phyloP scores from a whole-genome alignment of 2,888 invertebrate genomes.

The Lasioglossum vierecki region DNA sequence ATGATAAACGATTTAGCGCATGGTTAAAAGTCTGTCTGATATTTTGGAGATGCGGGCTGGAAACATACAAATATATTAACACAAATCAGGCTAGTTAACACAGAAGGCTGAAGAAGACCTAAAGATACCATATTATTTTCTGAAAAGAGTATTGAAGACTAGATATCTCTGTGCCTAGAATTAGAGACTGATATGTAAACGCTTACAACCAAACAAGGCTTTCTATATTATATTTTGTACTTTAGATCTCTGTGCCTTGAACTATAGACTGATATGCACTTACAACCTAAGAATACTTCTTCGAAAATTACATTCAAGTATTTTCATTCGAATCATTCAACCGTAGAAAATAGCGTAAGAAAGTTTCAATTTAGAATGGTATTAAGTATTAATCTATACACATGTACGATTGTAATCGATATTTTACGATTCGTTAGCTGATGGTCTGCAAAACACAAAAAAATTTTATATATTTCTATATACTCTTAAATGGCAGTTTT shows the following conservation, averaged over 20 bases:
- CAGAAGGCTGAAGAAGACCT: not conserved
- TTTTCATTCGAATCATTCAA: not conserved
- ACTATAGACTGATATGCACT: conserved; percentile 8
- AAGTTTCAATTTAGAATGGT: not conserved
- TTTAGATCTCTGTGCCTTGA: conserved; percentile 21
- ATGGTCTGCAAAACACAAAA: conserved; percentile 79
- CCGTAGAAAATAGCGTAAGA: not conserved
- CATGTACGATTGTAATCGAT: conserved; percentile 26
- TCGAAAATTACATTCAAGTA: not conserved
- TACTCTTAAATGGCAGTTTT: conserved; percentile 56
- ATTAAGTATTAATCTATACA: conserved; percentile 5
- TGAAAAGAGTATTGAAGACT: conserved; percentile 13
- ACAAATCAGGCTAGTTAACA: not conserved
- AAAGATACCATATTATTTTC: conserved; percentile 7
- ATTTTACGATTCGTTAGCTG: conserved; percentile 78
- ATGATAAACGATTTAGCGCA: not conserved
- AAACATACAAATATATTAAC: not conserved
- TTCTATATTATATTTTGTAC: conserved; percentile 5
- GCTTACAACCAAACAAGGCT: conserved; percentile 2
- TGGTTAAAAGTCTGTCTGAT: not conserved
- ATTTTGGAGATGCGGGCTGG: not conserved
- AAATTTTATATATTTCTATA: conserved; percentile 60
- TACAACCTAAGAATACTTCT: conserved; percentile 2
- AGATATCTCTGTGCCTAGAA: not conserved
- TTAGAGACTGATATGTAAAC: not conserved